Base-by-base conservation (phyloP, 2,113 vertebrate species). In the Hydrochoerus hydrochaeris region DNA sequence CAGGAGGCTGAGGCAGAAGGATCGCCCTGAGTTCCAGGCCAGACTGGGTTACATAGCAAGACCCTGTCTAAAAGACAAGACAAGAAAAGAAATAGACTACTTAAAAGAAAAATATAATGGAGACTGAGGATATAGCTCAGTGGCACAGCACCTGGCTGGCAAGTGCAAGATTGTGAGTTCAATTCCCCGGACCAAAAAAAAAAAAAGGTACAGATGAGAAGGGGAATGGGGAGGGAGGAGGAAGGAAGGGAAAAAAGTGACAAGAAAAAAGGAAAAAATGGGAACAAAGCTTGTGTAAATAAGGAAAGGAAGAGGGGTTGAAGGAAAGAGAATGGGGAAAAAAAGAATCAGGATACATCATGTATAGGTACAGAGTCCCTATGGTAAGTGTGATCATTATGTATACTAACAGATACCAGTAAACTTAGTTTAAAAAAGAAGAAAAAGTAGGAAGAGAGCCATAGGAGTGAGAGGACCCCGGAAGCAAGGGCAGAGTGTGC, bases 401-500 rank as follows among this genome's bases (percentile, higher is more conserved):
- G 7, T 22, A 22, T 22, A 58, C 57, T 58, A 22, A 58, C 57
- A 58, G 22, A 7, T 22, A 22, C 57, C 57, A 58, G 22, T 58
- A 22, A 22, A 58, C 57, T 22, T 22, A 22, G 6, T 58, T 58
- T 58, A 7, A 22, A 58, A 58, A 88, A 26, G 35, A 93, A n/a
- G n/a, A n/a, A n/a, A 13, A 85, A 60, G 14, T 9, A 19, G 16
- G n/a, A 89, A 49, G 38, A 75, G 80, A 71, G 38, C 2, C 24
- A 0, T 5, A 13, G 38, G 30, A 35, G 5, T 0, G 0, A n/a
- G 30, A 13, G 6, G 13, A 16, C 26, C 54, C 49, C 22, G 16
- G 65, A 57, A 12, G 20, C 49, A 84, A 38, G 10, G 46, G 49
- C 62, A 78, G n/a, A 89, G 13, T 5, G 11, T 46, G 71, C 65